Evolutionary conservation across 2,797 vertebrate species (phyloP), one percentile per base, ranked within the genome.

Genomic region (Sus cebifrons): DNA sequence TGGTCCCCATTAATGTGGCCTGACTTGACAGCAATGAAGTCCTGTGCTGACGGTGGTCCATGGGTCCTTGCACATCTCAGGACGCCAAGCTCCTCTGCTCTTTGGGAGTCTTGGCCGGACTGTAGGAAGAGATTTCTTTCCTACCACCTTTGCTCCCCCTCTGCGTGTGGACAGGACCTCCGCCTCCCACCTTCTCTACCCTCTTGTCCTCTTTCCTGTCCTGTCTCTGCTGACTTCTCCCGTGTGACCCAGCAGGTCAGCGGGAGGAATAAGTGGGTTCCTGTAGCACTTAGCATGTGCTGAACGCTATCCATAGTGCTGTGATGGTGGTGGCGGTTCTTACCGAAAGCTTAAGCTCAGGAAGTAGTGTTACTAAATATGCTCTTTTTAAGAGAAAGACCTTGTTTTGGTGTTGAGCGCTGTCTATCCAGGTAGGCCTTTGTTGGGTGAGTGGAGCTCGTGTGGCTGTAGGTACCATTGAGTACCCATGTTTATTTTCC

Each of bases 41-140:
- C 9, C 12, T 6, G 0, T 5, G 0, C 20, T 40, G 1, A 20
- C 52, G 3, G 32, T 15, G 18, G 4, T 68, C 1, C 2, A 0
- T 78, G n/a, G n/a, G n/a, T 32, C 32, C 10, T 0, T 62, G 6
- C 20, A 58, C 6, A 10, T 29, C 13, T 71, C 16, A 27, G 88
- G 40, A 32, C 3, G 56, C 74, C 5, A 1, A 20, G 12, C 4
- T 12, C 0, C 25, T 64, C n/a, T 65, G n/a, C 27, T 58, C 32
- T 78, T n/a, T 5, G 74, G 56, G 65, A 20, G 12, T 52, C 17
- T 70, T 9, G 1, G 16, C 32, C 54, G 25, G 54, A 32, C 21
- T 56, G 32, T 21, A 64, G 60, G 16, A 54, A 58, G 29, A 70
- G 67, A 64, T 70, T 13, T 20, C 18, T 83, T 40, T 49, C 11